A percentile compares a stretch with the other conserved stretches of the same genome.
These are phyloP conservation scores for Mormyrops attenuatus DNA, from an alignment of 2,797 vertebrate species.

Conservation along the genomic window DNA sequence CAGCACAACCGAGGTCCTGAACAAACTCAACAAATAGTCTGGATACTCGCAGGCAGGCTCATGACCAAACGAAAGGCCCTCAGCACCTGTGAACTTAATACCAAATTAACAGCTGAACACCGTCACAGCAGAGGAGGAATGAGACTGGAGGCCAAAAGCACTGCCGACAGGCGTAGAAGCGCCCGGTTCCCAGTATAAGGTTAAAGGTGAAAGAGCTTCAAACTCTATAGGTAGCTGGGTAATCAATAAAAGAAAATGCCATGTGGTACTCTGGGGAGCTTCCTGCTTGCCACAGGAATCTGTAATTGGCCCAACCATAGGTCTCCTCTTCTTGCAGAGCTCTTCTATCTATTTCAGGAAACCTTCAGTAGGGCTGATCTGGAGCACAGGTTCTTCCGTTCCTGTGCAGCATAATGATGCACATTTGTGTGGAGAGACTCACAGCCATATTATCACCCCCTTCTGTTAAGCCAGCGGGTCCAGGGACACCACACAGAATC, in stretches of 20 bases:
- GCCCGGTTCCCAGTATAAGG: neutral
- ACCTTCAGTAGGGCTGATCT: neutral
- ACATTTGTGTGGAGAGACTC: constrained; percentile 10
- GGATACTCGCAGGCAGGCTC: neutral
- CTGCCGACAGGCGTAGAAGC: neutral
- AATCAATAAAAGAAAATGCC: constrained; percentile 7
- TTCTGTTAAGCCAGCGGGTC: constrained; percentile 11
- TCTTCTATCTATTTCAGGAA: neutral
- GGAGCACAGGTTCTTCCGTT: neutral
- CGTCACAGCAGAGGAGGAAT: neutral
- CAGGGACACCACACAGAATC: constrained; percentile 22
- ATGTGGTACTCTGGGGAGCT: constrained; percentile 12
- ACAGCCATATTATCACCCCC: constrained; percentile 2
- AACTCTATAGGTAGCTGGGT: neutral
- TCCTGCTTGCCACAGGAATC: constrained; percentile 33
- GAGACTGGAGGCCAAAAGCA: neutral
- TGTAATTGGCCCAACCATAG: neutral
- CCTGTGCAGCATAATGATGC: neutral
- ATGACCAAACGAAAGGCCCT: neutral
- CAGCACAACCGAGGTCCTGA: neutral
- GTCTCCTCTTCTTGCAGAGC: neutral
- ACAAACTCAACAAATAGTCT: neutral
- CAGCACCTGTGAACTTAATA: neutral
- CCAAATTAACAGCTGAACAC: neutral
- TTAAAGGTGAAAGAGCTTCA: constrained; percentile 4